Percentiles rank a stretch among this genome's conserved stretches.
phyloP scores from a whole-genome alignment of 1,140 invertebrate genomes.

The Paraescarpia echinospica region DNA sequence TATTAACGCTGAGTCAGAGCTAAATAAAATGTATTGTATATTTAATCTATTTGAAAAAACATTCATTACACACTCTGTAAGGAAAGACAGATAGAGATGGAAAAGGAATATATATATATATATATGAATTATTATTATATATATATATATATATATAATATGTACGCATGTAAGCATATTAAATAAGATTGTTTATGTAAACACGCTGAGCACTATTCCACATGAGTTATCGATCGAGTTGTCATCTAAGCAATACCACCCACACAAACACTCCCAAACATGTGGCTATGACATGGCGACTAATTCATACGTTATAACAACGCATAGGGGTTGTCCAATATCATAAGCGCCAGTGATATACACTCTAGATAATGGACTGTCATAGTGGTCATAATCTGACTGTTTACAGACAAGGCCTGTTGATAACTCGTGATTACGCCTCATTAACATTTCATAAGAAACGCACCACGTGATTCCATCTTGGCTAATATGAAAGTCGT shows the following conservation, averaged over 20 bases:
- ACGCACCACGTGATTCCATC: background rate
- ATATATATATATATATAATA: too few species aligned
- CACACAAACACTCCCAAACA: background rate
- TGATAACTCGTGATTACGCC: background rate
- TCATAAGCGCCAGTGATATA: background rate
- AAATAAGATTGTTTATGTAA: background rate
- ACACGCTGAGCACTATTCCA: background rate
- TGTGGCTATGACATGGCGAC: background rate
- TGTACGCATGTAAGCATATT: too few species aligned
- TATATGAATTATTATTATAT: too few species aligned
- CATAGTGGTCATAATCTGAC: background rate
- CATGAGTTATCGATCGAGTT: background rate
- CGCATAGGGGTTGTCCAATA: background rate
- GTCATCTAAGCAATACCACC: background rate
- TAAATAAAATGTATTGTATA: too few species aligned
- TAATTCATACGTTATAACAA: background rate
- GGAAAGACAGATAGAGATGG: too few species aligned
- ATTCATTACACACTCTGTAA: too few species aligned
- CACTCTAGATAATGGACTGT: background rate
- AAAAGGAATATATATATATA: too few species aligned
- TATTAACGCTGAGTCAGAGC: too few species aligned
- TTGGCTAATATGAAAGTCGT: background rate
- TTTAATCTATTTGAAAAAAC: too few species aligned
- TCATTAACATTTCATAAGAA: slow-evolving; percentile 6
- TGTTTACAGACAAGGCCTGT: background rate